Conservation (phyloP, 1,140 invertebrate genomes). For the Aphidius gifuensis region DNA sequence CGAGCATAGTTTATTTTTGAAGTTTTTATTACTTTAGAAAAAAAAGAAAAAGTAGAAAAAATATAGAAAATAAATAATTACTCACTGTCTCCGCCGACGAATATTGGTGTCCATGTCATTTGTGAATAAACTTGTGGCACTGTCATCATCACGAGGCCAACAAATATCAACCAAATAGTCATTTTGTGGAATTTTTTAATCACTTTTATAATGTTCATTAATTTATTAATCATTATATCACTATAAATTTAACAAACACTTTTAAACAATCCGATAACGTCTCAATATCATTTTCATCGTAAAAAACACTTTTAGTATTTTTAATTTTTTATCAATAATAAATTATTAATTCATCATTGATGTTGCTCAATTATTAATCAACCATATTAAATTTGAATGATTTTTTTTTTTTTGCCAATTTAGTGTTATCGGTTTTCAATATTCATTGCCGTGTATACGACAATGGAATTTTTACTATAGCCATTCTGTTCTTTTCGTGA, state of each 20-base stretch:
- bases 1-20: too few species aligned
- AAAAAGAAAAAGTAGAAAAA: constrained; percentile 4
- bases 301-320: constrained; percentile 7
- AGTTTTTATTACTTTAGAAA: too few species aligned
- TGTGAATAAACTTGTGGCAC: constrained; percentile 43
- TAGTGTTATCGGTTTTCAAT: too few species aligned
- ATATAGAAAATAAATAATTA: constrained; percentile 28
- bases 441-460: too few species aligned
- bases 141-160: constrained; percentile 34
- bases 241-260: constrained; percentile 20
- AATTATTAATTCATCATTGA: background rate
- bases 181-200: constrained; percentile 29
- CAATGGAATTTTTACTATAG: too few species aligned
- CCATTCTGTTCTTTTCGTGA: too few species aligned
- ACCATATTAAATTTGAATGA: too few species aligned
- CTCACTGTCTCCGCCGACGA: constrained; percentile 48
- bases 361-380: background rate
- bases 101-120: constrained; percentile 52
- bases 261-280: constrained; percentile 17
- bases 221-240: constrained; percentile 8
- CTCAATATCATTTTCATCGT: constrained; percentile 46
- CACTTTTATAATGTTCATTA: constrained; percentile 9
- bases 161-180: constrained; percentile 34
- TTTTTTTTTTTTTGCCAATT: too few species aligned
- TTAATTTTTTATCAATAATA: background rate